phyloP scores from a whole-genome alignment of 2,113 vertebrate species.

The Heloderma charlesbogerti region DNA sequence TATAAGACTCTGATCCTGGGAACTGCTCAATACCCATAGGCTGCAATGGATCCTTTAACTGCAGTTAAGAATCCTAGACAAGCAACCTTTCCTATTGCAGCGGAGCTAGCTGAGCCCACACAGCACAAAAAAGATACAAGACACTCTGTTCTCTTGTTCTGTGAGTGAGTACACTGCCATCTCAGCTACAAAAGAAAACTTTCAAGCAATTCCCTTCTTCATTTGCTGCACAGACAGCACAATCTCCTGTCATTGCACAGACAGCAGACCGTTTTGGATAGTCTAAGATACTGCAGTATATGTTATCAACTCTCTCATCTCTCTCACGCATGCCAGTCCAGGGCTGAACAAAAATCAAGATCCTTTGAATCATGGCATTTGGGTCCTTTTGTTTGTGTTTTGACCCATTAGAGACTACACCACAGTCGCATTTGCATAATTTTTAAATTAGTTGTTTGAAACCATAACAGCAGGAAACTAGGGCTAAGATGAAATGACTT shows the following conservation, averaged over 20 bases:
- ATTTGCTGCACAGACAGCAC: slow-evolving; percentile 32
- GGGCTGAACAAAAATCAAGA: background rate
- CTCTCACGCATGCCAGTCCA: background rate
- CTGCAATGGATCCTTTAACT: background rate
- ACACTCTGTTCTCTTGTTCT: background rate
- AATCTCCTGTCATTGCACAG: slow-evolving; percentile 10
- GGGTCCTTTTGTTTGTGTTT: background rate
- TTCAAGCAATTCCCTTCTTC: slow-evolving; percentile 15
- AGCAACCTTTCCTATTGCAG: background rate
- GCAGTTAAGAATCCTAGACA: background rate
- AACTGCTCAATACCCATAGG: too few relatives aligned
- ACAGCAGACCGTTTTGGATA: slow-evolving; percentile 3
- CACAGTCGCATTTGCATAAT: background rate
- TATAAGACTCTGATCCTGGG: background rate
- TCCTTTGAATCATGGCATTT: background rate
- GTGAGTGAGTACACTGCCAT: background rate
- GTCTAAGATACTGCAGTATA: background rate
- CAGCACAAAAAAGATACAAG: background rate
- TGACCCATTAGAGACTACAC: background rate
- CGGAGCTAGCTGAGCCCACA: background rate
- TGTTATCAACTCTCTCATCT: slow-evolving; percentile 3
- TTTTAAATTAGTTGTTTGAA: background rate
- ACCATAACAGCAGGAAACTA: background rate
- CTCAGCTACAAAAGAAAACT: slow-evolving; percentile 8
- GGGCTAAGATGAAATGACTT: background rate